Base-by-base conservation (phyloP, 2,888 invertebrate species). In the Keiferia lycopersicella region DNA sequence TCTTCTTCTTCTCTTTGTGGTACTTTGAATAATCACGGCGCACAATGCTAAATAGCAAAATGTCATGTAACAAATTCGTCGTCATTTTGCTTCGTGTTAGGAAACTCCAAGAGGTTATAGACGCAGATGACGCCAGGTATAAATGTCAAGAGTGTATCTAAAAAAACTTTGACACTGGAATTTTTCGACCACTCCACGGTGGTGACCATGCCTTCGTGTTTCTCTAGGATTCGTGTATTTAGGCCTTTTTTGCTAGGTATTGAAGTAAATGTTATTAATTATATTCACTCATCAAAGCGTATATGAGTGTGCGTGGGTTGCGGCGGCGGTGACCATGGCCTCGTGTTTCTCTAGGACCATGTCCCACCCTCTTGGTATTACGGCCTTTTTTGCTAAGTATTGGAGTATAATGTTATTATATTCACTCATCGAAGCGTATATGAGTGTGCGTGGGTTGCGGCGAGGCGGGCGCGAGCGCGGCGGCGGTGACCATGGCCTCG, bases 391-490 rank as follows among this genome's bases (percentile, higher is more conserved):
- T 34, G 34, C 14, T 39, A 39, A 12, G 39, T 14, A 41, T 14
- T 41, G 12, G n/a, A n/a, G 58, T 73, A 75, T n/a, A 14, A 1
- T 0, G 6, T 57, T 12, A 20, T 34, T 1, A 34, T 4, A 26
- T 26, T 65, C 81, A 79, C 41, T 95, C 93, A 72, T 95, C 95
- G 81, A 96, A 95, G 67, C 94, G 93, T 73, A 95, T 94, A 71
- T 96, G 95, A 70, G 94, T 94, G 67, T 94, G 94, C n/a, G 94
- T 91, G 71, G 93, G 93, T 70, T 94, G 94, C 65, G 95, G 95
- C 10, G 94, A 94, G 53, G 87, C 87, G 64, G 87, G 86, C 30
- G 78, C 76, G 7, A 69, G 69, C 2, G 78, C 71, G 22, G 67
- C 64, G 12, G 71, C 65, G 63, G 69, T 64, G 51, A 57, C 65